These are phyloP conservation scores for Drosophila longiperda DNA, from an alignment of 2,888 invertebrate species.

Conservation along the genomic window DNA sequence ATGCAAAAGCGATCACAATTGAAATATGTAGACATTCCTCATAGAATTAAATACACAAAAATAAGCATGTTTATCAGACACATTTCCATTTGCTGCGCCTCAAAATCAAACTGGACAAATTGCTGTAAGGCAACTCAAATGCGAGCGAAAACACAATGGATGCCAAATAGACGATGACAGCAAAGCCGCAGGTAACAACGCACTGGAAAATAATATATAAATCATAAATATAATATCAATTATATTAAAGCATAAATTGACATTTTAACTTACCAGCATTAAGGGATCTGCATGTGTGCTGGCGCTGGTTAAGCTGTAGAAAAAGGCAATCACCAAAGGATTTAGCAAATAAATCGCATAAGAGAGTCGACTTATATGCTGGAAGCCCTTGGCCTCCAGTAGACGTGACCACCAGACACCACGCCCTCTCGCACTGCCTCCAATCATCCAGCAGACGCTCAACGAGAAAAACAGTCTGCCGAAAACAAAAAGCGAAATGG, in stretches of 20 bases:
- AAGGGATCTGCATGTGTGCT: conserved; percentile 84
- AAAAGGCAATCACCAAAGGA: conserved; percentile 86
- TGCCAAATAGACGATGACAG: conserved; percentile 81
- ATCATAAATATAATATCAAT: too few relatives aligned
- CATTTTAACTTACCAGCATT: conserved; percentile 78
- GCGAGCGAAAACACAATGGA: conserved; percentile 82
- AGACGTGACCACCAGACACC: conserved; percentile 85
- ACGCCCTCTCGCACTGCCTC: conserved; percentile 86
- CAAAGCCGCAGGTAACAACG: conserved; percentile 82
- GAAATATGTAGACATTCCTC: conserved; percentile 59
- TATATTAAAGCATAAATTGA: not conserved
- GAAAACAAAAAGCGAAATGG: conserved; percentile 86
- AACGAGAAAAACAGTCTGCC: conserved; percentile 86
- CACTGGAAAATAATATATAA: conserved; percentile 56
- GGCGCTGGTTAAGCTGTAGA: conserved; percentile 84
- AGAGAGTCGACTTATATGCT: conserved; percentile 86
- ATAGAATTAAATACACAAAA: conserved; percentile 28
- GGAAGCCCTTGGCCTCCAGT: conserved; percentile 83
- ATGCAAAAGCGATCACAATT: conserved; percentile 72
- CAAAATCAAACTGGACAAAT: conserved; percentile 78
- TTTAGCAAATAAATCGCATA: conserved; percentile 87
- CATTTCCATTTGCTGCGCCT: conserved; percentile 56
- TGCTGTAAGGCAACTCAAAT: conserved; percentile 84
- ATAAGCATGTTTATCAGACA: conserved; percentile 64
- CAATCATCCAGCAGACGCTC: conserved; percentile 86